Percentiles rank a stretch among this genome's conserved stretches.
Conservation (phyloP, 2,888 invertebrate species). For the Eulithis prunata region DNA sequence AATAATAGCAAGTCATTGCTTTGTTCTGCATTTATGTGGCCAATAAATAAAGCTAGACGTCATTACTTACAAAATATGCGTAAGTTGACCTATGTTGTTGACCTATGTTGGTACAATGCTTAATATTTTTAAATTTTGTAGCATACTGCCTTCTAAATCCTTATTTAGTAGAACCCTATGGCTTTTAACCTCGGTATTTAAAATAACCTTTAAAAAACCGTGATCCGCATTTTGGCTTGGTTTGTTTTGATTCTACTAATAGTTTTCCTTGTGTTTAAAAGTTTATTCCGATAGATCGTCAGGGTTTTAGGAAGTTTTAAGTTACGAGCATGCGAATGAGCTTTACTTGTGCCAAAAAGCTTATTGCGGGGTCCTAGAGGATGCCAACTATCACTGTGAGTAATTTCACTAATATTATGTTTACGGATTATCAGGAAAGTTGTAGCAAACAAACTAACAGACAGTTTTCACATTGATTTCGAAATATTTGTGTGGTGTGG, state of each 20-base stretch:
- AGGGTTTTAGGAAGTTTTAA: constrained; percentile 1
- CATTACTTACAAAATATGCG: constrained; percentile 3
- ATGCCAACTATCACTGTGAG: too few species aligned
- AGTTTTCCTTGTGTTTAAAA: constrained; percentile 1
- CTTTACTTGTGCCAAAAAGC: too few species aligned
- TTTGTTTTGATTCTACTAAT: background rate
- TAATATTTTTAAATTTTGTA: too few species aligned
- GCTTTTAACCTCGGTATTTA: constrained; percentile 14
- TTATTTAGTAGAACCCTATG: background rate
- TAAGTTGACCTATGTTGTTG: background rate
- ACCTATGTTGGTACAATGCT: too few species aligned
- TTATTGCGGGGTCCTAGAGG: too few species aligned
- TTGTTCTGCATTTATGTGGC: constrained; percentile 34
- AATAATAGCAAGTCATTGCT: constrained; percentile 27
- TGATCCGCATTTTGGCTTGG: constrained; percentile 16
- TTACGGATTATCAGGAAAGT: too few species aligned
- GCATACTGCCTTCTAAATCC: too few species aligned
- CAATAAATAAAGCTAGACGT: constrained; percentile 10
- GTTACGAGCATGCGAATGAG: too few species aligned
- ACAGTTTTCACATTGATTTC: background rate
- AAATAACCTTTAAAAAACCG: constrained; percentile 16
- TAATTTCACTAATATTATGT: too few species aligned
- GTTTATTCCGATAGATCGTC: background rate
- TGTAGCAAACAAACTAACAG: too few species aligned
- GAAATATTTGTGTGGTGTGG: background rate